Percentiles rank a stretch among this genome's conserved stretches.
These are phyloP conservation scores for Nemapogon koenigi DNA, from an alignment of 2,888 invertebrate species.

Conservation along the genomic window DNA sequence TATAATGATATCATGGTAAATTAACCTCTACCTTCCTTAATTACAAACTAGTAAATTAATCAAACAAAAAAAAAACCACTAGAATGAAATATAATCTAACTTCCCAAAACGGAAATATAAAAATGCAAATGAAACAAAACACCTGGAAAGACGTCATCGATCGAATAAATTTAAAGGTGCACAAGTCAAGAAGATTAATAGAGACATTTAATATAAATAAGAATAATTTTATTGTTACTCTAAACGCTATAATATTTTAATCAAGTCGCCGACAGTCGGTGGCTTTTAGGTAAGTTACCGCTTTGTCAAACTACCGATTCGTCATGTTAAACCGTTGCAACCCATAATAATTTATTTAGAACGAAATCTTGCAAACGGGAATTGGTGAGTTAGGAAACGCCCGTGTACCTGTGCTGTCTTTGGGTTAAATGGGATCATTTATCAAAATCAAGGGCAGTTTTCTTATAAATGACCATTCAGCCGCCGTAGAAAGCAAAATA, in stretches of 20 bases:
- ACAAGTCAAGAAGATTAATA: conserved; percentile 45
- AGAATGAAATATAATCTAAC: not conserved
- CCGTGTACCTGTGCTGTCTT: conserved; percentile 5
- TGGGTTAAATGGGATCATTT: conserved; percentile 27
- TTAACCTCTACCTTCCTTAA: too few relatives aligned
- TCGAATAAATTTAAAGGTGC: conserved; percentile 25
- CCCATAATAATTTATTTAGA: too few relatives aligned
- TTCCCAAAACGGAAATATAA: conserved; percentile 30
- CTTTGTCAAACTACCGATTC: too few relatives aligned
- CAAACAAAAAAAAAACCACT: not conserved
- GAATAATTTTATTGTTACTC: conserved; percentile 36
- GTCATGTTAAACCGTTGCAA: too few relatives aligned
- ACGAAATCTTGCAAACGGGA: too few relatives aligned
- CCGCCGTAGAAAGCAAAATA: conserved; percentile 26
- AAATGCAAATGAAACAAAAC: conserved; percentile 41
- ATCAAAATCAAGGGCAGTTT: conserved; percentile 45
- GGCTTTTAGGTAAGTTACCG: too few relatives aligned
- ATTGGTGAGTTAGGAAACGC: too few relatives aligned
- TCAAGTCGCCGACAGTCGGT: conserved; percentile 20
- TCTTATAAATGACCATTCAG: conserved; percentile 29
- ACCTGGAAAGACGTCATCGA: conserved; percentile 28
- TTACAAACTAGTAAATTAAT: too few relatives aligned
- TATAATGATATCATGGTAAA: too few relatives aligned
- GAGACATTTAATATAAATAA: conserved; percentile 51
- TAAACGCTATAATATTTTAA: conserved; percentile 22